These are phyloP conservation scores for Sturmia bella DNA, from an alignment of 2,888 invertebrate species.

Conservation along the genomic window DNA sequence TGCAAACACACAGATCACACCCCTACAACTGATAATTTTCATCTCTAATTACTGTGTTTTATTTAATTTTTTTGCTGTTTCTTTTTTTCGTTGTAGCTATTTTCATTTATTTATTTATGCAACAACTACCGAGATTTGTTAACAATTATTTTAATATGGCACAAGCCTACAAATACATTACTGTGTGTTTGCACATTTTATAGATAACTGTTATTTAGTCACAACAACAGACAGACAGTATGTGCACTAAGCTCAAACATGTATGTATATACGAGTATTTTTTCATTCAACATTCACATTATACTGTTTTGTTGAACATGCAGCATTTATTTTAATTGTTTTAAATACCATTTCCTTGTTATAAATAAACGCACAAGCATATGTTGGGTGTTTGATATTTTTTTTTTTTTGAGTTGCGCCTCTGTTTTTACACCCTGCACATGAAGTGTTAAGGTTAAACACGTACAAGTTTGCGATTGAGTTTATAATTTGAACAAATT, in stretches of 20 bases:
- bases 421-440: no score
- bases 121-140: conserved; percentile 67
- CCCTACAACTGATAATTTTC: conserved; percentile 50
- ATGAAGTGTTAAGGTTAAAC: no score
- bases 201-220: neutral
- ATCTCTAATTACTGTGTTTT: conserved; percentile 58
- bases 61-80: neutral
- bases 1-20: conserved; percentile 17
- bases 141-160: conserved; percentile 58
- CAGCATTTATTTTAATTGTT: conserved; percentile 58
- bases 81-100: conserved; percentile 30
- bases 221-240: conserved; percentile 11
- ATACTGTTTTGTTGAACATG: conserved; percentile 44
- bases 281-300: conserved; percentile 42
- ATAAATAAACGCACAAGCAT: conserved; percentile 62
- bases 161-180: conserved; percentile 11
- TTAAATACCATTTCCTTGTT: conserved; percentile 59
- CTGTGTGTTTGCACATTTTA: neutral
- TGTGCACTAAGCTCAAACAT: conserved; percentile 5
- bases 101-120: conserved; percentile 52
- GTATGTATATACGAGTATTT: neutral
- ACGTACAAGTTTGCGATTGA: no score
- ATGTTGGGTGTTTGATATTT: conserved; percentile 28
- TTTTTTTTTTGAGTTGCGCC: neutral
- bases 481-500: no score